phyloP scores from a whole-genome alignment of 2,113 vertebrate genomes.

The zebrafish (Danio rerio) region GRCz12tu NC_133193.1:1145001-1145500 shows the following conservation, averaged over 20 bases:
- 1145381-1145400: too few species aligned
- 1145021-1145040: conserved; percentile 68
- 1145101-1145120: conserved; percentile 75
- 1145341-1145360: too few species aligned
- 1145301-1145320: not conserved
- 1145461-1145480: not conserved
- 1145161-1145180: conserved; percentile 26
- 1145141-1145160: conserved; percentile 68
- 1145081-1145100: conserved; percentile 85
- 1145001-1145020: not conserved
- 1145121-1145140: conserved; percentile 84
- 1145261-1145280: not conserved
- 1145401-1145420: too few species aligned
- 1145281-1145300: not conserved
- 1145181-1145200: conserved; percentile 65
- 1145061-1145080: conserved; percentile 77
- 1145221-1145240: too few species aligned
- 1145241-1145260: too few species aligned
- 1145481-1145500: not conserved
- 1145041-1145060: conserved; percentile 72
- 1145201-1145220: conserved; percentile 59
- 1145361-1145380: too few species aligned
- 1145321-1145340: too few species aligned
- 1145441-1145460: too few species aligned
- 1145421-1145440: too few species aligned